Conservation (phyloP, 2,113 vertebrate species). For the Sterna hirundo region DNA sequence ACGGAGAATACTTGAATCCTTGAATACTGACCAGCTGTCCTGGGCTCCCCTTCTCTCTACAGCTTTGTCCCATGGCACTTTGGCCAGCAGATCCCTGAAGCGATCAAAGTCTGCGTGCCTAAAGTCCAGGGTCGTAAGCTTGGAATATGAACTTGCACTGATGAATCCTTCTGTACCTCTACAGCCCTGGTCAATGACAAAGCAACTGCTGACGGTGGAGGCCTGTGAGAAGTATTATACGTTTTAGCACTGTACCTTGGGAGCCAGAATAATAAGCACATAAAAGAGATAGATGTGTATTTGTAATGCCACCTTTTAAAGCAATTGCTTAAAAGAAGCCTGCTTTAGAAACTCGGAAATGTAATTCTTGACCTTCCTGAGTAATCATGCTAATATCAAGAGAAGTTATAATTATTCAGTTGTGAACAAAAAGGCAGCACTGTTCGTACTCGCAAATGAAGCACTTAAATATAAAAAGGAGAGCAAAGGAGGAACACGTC, state of each 20-base stretch:
- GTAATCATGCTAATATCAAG: constrained; percentile 31
- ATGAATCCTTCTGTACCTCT: background rate
- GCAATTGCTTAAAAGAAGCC: constrained; percentile 29
- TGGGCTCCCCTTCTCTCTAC: no score
- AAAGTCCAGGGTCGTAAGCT: no score
- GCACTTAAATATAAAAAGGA: background rate
- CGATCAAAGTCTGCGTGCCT: no score
- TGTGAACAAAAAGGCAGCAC: background rate
- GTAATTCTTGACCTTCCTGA: constrained; percentile 47
- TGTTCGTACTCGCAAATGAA: background rate
- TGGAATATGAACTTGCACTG: background rate
- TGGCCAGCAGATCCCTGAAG: no score
- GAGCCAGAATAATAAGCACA: constrained; percentile 53
- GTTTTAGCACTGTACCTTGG: background rate
- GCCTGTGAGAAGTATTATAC: background rate
- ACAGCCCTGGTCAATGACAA: constrained; percentile 28
- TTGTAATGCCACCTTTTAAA: constrained; percentile 38
- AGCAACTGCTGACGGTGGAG: constrained; percentile 28
- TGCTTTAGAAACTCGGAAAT: background rate
- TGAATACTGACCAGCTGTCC: no score
- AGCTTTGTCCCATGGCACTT: no score
- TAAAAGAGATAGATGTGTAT: constrained; percentile 60
- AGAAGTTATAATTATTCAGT: constrained; percentile 9
- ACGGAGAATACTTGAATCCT: no score
- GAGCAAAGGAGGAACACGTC: background rate